phyloP scores from a whole-genome alignment of 1,140 invertebrate species.

The Drosophila auraria region DNA sequence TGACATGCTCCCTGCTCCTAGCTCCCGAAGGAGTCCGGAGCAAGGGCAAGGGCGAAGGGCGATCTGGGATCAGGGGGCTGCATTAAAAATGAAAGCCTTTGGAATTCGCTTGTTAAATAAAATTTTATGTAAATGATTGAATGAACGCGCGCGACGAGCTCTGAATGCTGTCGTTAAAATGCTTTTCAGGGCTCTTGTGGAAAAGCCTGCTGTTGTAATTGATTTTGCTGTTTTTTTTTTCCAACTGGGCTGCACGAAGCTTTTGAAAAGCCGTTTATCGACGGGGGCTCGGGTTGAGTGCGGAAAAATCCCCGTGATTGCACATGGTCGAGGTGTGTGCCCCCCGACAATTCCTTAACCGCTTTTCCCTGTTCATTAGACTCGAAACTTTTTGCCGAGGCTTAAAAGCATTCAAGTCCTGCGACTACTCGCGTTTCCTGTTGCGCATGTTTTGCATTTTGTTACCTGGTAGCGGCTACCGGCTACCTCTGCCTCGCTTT shows the following conservation, averaged over 20 bases:
- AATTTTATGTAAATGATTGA: constrained; percentile 67
- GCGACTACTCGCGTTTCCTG: constrained; percentile 55
- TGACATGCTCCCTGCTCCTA: not conserved
- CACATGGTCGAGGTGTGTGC: constrained; percentile 18
- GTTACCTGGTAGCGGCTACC: constrained; percentile 19
- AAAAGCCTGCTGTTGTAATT: constrained; percentile 42
- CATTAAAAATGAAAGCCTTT: constrained; percentile 67
- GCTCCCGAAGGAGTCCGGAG: constrained; percentile 2
- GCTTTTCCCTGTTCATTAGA: constrained; percentile 44
- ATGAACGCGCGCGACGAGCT: constrained; percentile 17
- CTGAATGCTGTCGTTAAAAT: constrained; percentile 48
- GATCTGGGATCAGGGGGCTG: constrained; percentile 17
- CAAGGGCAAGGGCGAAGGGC: not conserved
- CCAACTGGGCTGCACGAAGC: constrained; percentile 18
- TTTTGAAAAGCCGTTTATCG: constrained; percentile 47
- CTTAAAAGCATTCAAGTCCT: constrained; percentile 55
- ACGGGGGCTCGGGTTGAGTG: not conserved
- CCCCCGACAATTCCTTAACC: constrained; percentile 26
- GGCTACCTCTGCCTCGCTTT: not conserved
- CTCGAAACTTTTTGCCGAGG: constrained; percentile 11
- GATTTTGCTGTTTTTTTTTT: constrained; percentile 40
- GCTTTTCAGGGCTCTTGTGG: constrained; percentile 33
- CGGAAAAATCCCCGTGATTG: constrained; percentile 17
- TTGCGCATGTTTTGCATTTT: constrained; percentile 70
- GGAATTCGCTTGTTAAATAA: constrained; percentile 65